Evolutionary conservation across 2,113 vertebrate species (phyloP).

Genomic region (Paratilapia polleni): DNA sequence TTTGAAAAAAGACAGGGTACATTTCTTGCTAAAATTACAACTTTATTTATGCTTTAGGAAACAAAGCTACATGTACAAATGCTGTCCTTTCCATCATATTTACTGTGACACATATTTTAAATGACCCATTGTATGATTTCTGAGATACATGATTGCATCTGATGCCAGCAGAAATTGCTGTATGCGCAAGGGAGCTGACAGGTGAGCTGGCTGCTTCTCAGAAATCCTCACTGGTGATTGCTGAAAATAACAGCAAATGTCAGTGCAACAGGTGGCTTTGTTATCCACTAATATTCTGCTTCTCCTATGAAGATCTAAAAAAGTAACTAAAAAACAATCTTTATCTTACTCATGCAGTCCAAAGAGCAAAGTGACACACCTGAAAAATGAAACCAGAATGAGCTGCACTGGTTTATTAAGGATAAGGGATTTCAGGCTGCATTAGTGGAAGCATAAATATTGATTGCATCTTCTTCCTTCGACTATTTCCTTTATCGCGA

Average conservation of each 20-base stretch:
- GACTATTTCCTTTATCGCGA: conserved; percentile 15
- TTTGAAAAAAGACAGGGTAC: not conserved
- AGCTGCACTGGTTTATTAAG: conserved; percentile 14
- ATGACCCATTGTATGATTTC: conserved; percentile 3
- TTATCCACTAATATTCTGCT: conserved; percentile 10
- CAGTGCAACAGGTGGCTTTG: conserved; percentile 56
- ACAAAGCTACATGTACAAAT: not conserved
- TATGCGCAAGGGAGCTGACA: conserved; percentile 6
- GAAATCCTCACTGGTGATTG: conserved; percentile 42
- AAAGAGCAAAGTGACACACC: conserved; percentile 13
- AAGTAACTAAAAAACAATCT: not conserved
- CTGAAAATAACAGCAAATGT: conserved; percentile 56
- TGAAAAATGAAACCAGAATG: conserved; percentile 25
- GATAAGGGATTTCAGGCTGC: conserved; percentile 1
- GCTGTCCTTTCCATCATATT: not conserved
- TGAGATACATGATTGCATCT: conserved; percentile 27
- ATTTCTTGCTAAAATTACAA: not conserved
- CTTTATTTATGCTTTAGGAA: not conserved
- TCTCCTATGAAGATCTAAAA: not conserved
- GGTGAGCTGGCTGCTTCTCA: conserved; percentile 32
- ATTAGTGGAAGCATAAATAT: conserved; percentile 47
- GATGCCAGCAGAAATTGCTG: conserved; percentile 29
- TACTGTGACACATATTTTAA: not conserved
- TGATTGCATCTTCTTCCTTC: conserved; percentile 30
- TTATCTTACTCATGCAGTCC: conserved; percentile 6